These are phyloP conservation scores for Macrophya alboannulata DNA, from an alignment of 2,888 invertebrate genomes.

Conservation along the genomic window DNA sequence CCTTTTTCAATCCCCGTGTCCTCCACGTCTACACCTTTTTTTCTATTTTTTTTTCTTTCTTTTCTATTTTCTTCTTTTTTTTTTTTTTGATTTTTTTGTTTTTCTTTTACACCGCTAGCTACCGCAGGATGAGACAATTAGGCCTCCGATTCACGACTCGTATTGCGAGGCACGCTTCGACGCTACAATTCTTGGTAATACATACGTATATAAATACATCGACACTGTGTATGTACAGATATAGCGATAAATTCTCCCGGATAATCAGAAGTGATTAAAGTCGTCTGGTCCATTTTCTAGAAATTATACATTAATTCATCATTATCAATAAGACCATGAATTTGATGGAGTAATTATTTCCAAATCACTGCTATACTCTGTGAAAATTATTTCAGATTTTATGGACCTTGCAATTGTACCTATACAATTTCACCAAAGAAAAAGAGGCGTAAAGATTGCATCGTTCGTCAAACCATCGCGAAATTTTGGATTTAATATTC, in stretches of 20 bases:
- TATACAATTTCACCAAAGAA: no score
- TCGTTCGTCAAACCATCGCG: no score
- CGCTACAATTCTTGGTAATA: slow-evolving; percentile 29
- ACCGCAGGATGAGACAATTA: slow-evolving; percentile 45
- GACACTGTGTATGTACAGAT: background rate
- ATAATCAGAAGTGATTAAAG: slow-evolving; percentile 14
- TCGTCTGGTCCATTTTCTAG: background rate
- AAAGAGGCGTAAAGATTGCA: no score
- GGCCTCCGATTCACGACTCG: slow-evolving; percentile 21
- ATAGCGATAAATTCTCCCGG: background rate
- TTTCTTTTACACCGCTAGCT: slow-evolving; percentile 6
- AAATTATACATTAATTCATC: background rate
- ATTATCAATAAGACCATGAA: no score
- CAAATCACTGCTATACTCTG: no score
- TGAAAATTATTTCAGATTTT: no score
- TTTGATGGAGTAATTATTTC: no score
- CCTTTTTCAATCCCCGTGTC: slow-evolving; percentile 35
- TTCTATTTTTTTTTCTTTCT: background rate
- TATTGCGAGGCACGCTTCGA: slow-evolving; percentile 23
- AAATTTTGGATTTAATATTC: no score
- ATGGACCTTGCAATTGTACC: no score
- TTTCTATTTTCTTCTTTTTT: background rate
- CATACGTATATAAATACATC: background rate
- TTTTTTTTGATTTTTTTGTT: background rate
- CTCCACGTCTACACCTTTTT: slow-evolving; percentile 27